A percentile compares a stretch with the other conserved stretches of the same genome.
phyloP scores from a whole-genome alignment of 2,113 vertebrate genomes.

The Gallinago undulata region DNA sequence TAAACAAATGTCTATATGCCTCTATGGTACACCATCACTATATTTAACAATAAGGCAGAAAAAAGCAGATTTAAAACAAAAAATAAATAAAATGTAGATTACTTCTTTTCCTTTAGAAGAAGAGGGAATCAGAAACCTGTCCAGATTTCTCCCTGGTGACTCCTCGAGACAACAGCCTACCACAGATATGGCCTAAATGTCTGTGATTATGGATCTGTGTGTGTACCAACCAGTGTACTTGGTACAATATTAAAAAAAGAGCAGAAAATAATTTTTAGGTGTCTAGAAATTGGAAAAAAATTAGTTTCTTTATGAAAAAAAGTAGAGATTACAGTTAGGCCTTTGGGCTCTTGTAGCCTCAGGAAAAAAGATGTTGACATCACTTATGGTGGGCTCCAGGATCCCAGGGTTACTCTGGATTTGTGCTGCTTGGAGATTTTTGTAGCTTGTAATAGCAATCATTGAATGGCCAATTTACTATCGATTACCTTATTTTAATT shows the following conservation, averaged over 20 bases:
- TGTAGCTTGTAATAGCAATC: neutral
- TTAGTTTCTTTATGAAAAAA: neutral
- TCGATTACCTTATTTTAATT: neutral
- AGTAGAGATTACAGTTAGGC: neutral
- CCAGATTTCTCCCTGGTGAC: neutral
- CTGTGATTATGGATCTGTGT: neutral
- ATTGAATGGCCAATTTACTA: neutral
- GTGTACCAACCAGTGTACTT: neutral
- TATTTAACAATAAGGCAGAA: neutral
- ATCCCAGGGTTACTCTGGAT: neutral
- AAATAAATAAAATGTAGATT: neutral
- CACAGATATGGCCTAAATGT: neutral
- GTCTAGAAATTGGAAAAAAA: neutral
- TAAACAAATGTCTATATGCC: fast-evolving
- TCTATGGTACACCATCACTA: neutral
- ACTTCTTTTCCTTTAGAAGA: neutral
- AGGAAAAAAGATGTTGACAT: neutral
- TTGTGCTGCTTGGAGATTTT: neutral
- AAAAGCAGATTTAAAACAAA: neutral
- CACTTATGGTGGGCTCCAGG: fast-evolving
- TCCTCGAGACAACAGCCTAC: neutral
- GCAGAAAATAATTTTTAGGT: neutral
- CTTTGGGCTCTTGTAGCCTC: neutral
- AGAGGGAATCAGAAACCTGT: neutral
- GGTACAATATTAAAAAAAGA: neutral